Percentiles rank a stretch among this genome's conserved stretches.
These are phyloP conservation scores for Mastomys natalensis DNA, from an alignment of 2,113 vertebrate genomes.

Conservation along the genomic window DNA sequence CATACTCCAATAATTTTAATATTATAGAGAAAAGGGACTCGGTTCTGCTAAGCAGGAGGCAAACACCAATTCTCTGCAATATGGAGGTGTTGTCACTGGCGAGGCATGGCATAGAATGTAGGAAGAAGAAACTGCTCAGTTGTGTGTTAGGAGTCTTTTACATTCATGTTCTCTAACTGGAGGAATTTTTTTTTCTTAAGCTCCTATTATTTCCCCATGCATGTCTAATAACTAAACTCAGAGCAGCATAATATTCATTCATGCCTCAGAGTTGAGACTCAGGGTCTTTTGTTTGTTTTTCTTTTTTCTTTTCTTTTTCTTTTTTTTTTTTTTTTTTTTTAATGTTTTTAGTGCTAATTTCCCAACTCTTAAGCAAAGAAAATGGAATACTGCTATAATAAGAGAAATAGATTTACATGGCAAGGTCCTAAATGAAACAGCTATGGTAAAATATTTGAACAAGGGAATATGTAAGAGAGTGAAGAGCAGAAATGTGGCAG, in stretches of 20 bases:
- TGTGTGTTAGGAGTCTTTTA: neutral
- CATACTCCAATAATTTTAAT: neutral
- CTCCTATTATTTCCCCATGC: neutral
- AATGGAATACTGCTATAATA: neutral
- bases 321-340: neutral
- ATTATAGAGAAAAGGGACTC: neutral
- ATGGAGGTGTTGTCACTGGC: neutral
- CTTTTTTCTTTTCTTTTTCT: too few species aligned
- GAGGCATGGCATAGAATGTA: neutral
- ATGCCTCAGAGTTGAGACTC: neutral
- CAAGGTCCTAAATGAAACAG: neutral
- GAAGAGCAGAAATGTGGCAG: neutral
- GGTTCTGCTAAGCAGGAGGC: neutral
- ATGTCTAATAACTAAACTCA: neutral
- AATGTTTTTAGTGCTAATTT: constrained; percentile 26
- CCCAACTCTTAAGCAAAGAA: neutral
- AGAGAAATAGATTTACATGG: neutral
- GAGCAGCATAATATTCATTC: neutral
- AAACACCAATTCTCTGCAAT: neutral
- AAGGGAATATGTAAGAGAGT: constrained; percentile 8
- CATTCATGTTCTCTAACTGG: neutral
- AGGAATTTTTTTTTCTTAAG: neutral
- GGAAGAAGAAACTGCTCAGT: neutral
- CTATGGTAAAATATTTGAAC: neutral
- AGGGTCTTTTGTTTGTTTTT: neutral